A percentile compares a stretch with the other conserved stretches of the same genome.
These are phyloP conservation scores for Spatula versicolor DNA, from an alignment of 2,797 vertebrate species.

Conservation along the genomic window DNA sequence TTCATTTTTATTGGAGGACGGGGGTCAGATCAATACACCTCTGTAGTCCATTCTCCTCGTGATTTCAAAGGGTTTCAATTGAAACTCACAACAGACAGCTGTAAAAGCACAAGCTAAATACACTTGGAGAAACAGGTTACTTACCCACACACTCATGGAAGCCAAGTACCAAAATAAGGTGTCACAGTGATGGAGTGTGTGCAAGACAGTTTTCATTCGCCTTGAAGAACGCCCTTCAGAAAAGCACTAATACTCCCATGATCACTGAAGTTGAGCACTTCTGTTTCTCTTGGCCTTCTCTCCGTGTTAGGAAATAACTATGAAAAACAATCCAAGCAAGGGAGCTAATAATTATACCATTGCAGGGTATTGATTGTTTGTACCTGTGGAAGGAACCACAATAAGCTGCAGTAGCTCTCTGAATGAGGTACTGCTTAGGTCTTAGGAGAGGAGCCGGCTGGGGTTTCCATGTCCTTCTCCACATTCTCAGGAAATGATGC, in stretches of 20 bases:
- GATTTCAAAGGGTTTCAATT: background rate
- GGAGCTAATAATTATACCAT: background rate
- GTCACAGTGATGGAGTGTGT: background rate
- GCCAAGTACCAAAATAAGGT: background rate
- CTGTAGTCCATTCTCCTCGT: background rate
- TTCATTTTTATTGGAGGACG: background rate
- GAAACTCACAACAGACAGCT: background rate
- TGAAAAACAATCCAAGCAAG: background rate
- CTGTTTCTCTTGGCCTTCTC: background rate
- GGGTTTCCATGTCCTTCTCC: background rate
- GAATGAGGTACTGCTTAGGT: background rate
- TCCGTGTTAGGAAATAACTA: background rate
- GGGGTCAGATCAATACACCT: background rate
- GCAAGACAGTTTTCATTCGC: background rate
- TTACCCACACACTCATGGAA: background rate
- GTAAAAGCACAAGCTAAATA: background rate
- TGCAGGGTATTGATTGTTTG: background rate
- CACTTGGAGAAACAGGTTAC: background rate
- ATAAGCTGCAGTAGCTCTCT: background rate
- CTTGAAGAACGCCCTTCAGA: background rate
- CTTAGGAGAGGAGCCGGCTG: background rate
- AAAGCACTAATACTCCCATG: background rate
- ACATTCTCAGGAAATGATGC: background rate
- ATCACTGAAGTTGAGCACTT: background rate
- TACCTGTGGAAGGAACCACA: fast-evolving